Conservation (phyloP, 2,113 vertebrate genomes). For the Antennarius striatus region DNA sequence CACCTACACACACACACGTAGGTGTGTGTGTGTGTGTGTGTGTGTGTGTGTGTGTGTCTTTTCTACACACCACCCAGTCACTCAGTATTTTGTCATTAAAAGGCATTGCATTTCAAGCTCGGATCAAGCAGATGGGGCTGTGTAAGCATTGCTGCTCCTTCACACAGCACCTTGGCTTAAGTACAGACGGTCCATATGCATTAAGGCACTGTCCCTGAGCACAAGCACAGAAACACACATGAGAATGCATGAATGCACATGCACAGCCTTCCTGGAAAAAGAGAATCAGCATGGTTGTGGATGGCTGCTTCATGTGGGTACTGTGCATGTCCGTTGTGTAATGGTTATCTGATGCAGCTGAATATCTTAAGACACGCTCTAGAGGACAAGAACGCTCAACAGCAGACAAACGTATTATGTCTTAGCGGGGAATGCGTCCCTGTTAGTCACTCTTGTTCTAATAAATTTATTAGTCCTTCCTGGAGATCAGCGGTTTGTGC, state of each 20-base stretch:
- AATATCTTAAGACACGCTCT: constrained; percentile 31
- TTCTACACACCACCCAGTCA: constrained; percentile 57
- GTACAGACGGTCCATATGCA: constrained; percentile 66
- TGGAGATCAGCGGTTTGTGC: constrained; percentile 20
- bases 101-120: constrained; percentile 74
- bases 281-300: constrained; percentile 47
- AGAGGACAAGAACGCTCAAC: constrained; percentile 17
- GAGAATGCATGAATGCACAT: constrained; percentile 1
- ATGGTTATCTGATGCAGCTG: constrained; percentile 28
- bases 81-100: constrained; percentile 78
- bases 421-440: constrained; percentile 3
- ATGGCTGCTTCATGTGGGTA: constrained; percentile 49
- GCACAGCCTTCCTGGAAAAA: constrained; percentile 45
- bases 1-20: constrained; percentile 41
- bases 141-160: constrained; percentile 67
- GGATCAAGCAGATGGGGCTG: constrained; percentile 75
- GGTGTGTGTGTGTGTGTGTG: no score
- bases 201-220: constrained; percentile 34
- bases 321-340: constrained; percentile 39
- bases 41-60: no score
- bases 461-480: constrained; percentile 29
- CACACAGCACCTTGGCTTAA: constrained; percentile 68
- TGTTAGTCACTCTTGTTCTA: constrained; percentile 17
- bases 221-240: constrained; percentile 36
- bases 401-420: constrained; percentile 23